Evolutionary conservation across 2,888 invertebrate species (phyloP).

Genomic region (Steinernema hermaphroditum): DNA sequence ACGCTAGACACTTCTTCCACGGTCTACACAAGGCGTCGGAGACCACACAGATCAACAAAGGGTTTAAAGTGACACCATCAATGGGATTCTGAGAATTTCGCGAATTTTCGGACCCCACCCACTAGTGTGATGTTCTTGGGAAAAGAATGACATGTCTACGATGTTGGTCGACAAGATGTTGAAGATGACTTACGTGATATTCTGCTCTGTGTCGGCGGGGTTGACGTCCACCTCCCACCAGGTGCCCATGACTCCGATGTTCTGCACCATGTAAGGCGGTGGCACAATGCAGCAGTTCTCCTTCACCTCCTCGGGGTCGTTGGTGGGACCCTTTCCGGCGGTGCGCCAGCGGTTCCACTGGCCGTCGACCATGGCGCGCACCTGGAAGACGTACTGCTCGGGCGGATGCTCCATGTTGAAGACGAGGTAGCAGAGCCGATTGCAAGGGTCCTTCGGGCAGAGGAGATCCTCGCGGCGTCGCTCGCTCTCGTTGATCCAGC

Average conservation of each 20-base stretch:
- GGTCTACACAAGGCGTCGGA: no score
- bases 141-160: no score
- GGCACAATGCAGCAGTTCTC: slow-evolving; percentile 66
- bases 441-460: slow-evolving; percentile 64
- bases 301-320: slow-evolving; percentile 54
- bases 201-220: slow-evolving; percentile 63
- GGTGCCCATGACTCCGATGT: slow-evolving; percentile 61
- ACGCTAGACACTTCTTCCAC: no score
- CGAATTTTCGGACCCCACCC: no score
- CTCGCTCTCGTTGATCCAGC: slow-evolving; percentile 61
- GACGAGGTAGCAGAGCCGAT: slow-evolving; percentile 65
- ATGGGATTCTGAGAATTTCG: no score
- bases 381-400: slow-evolving; percentile 64
- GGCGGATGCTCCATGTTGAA: slow-evolving; percentile 63
- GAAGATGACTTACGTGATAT: slow-evolving; percentile 54
- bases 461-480: slow-evolving; percentile 48
- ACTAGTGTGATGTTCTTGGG: no score
- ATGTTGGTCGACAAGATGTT: neutral
- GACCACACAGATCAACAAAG: no score
- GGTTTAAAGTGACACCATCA: no score
- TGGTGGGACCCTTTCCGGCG: slow-evolving; percentile 55
- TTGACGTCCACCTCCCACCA: slow-evolving; percentile 60
- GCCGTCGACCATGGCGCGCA: slow-evolving; percentile 62
- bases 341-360: slow-evolving; percentile 66
- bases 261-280: slow-evolving; percentile 64